Base-by-base conservation (phyloP, 2,113 vertebrate species). In the Myotis yumanensis region DNA sequence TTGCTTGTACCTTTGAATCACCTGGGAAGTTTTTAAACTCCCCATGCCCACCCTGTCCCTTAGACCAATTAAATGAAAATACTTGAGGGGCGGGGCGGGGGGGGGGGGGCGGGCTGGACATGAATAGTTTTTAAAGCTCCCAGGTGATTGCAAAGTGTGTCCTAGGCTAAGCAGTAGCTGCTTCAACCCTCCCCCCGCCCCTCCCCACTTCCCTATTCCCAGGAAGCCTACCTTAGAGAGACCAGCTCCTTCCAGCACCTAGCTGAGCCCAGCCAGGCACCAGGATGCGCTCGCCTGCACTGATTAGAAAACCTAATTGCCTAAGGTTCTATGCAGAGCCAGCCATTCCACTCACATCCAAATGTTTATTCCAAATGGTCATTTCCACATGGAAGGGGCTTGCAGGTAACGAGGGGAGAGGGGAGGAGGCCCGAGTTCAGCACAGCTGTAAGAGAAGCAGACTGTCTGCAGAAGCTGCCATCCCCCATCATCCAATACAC, bases 301-400 rank as follows among this genome's bases (percentile, higher is more conserved):
- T 95, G 95, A 95, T 2, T 96, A 64, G 94, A 52, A 97, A 96
- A 95, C 57, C 88, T 96, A 96, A 97, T 91, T 96, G 93, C 95
- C 86, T 69, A 37, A 80, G 46, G 82, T 94, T 97, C 96, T 92
- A 62, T 92, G 83, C 95, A 83, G 83, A 96, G 89, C 73, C 86
- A 94, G 89, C 77, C 95, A 96, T 95, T 96, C 89, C 73, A 71
- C 69, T 95, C 94, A 94, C 91, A 97, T 96, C 96, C 94, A 96
- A 97, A 97, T 97, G 96, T 97, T 97, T 97, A 97, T 93, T 96
- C 91, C 96, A 96, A 96, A 97, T 91, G 96, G 62, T 97, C 93
- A 96, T 97, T 96, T 96, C 95, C 91, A 95, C 88, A 95, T 86
- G 86, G 92, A 96, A 96, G 93, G 94, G 86, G 92, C 82, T 95